A percentile compares a stretch with the other conserved stretches of the same genome.
These are phyloP conservation scores for Notocelia uddmanniana DNA, from an alignment of 2,888 invertebrate species.

Conservation along the genomic window DNA sequence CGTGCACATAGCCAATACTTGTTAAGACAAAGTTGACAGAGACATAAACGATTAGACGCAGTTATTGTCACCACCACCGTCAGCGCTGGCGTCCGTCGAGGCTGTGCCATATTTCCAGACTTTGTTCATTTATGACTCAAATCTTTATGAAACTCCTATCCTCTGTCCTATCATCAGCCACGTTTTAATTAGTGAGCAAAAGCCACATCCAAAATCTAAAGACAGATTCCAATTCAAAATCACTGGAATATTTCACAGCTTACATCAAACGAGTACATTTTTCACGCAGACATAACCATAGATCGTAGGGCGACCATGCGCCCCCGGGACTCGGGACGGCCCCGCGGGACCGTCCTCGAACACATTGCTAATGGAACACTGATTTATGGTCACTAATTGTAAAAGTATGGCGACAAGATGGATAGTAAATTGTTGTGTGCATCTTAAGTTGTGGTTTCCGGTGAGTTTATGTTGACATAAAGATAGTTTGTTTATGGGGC, in stretches of 20 bases:
- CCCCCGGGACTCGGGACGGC: constrained; percentile 49
- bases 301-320: constrained; percentile 40
- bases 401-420: constrained; percentile 48
- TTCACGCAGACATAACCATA: constrained; percentile 47
- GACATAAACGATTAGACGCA: too few relatives aligned
- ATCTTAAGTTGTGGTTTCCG: constrained; percentile 22
- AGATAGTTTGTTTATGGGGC: constrained; percentile 19
- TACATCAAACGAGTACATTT: constrained; percentile 53
- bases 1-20: too few relatives aligned
- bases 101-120: too few relatives aligned
- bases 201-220: not conserved
- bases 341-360: constrained; percentile 52
- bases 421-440: constrained; percentile 27
- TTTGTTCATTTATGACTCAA: too few relatives aligned
- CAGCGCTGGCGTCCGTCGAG: too few relatives aligned
- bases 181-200: not conserved
- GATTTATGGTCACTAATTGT: constrained; percentile 71
- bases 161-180: not conserved
- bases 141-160: not conserved
- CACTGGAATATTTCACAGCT: constrained; percentile 32
- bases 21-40: too few relatives aligned
- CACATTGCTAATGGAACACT: constrained; percentile 72
- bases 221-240: constrained; percentile 25
- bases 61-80: too few relatives aligned
- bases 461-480: constrained; percentile 21